phyloP scores from a whole-genome alignment of 2,797 vertebrate genomes.

The Sylvilagus floridanus region DNA sequence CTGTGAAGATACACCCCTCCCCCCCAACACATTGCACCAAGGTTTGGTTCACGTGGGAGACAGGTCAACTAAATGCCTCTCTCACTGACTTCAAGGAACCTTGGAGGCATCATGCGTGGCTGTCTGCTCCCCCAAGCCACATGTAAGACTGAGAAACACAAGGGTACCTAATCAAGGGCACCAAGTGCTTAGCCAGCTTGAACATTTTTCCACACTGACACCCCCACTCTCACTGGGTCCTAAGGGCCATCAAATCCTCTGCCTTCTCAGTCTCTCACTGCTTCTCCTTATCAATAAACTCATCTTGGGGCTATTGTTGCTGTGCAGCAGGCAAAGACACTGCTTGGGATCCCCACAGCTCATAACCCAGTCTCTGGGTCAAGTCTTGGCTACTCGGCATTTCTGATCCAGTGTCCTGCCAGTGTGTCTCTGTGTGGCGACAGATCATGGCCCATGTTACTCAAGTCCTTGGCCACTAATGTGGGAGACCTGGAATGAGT shows the following conservation, averaged over 20 bases:
- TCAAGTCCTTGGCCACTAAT: no score
- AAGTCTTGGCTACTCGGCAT: no score
- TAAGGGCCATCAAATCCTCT: neutral
- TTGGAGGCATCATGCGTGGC: neutral
- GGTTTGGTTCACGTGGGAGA: neutral
- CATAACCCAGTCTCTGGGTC: no score
- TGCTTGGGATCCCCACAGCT: no score
- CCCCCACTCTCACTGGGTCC: neutral
- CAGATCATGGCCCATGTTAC: no score
- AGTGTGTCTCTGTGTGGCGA: neutral
- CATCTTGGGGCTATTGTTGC: neutral
- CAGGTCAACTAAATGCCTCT: neutral
- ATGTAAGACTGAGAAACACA: neutral
- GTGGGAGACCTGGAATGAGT: no score
- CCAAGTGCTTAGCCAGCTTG: rapidly evolving
- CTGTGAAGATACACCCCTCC: neutral
- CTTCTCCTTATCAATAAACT: neutral
- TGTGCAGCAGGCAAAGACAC: no score
- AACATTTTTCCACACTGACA: neutral
- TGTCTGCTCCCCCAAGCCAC: neutral
- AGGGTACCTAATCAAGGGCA: neutral
- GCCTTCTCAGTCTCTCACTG: neutral
- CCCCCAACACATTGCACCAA: no score
- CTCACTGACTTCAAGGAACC: neutral
- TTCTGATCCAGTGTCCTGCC: no score